phyloP scores from a whole-genome alignment of 2,113 vertebrate genomes.

The Tragelaphus imberbis region DNA sequence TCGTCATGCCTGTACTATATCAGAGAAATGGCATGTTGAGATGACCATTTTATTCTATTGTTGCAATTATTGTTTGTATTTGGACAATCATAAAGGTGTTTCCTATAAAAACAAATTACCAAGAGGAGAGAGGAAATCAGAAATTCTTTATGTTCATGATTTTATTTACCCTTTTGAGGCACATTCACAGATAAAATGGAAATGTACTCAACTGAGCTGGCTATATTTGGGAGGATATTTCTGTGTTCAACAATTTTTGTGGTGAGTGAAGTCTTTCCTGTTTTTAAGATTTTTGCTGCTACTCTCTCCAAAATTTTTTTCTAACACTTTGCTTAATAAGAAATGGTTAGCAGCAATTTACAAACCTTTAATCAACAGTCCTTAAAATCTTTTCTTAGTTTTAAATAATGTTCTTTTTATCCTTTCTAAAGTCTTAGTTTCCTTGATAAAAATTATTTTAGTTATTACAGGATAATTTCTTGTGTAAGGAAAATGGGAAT shows the following conservation, averaged over 20 bases:
- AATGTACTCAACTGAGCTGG: not conserved
- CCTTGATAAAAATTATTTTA: constrained; percentile 12
- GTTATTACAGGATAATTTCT: not conserved
- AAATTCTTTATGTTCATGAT: not conserved
- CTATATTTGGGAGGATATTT: not conserved
- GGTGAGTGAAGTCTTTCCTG: not conserved
- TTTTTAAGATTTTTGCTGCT: constrained; percentile 14
- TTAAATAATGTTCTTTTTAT: not conserved
- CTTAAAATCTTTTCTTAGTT: not conserved
- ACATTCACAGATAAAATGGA: constrained; percentile 33
- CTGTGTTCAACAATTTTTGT: not conserved
- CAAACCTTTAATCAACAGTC: not conserved
- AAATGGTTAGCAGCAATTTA: not conserved
- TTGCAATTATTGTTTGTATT: constrained; percentile 34
- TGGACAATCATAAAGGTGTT: constrained; percentile 21
- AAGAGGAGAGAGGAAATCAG: not conserved
- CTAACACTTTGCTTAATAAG: not conserved
- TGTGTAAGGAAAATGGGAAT: not conserved
- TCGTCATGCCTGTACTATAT: not conserved
- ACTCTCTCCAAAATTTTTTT: not conserved
- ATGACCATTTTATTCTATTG: not conserved
- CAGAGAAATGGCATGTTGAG: not conserved
- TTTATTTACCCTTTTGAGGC: constrained; percentile 9
- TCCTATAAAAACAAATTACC: constrained; percentile 39
- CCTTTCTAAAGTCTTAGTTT: constrained; percentile 18